These are phyloP conservation scores for Oscheius sp. DNA, from an alignment of 2,888 invertebrate species.

Conservation along the genomic window DNA sequence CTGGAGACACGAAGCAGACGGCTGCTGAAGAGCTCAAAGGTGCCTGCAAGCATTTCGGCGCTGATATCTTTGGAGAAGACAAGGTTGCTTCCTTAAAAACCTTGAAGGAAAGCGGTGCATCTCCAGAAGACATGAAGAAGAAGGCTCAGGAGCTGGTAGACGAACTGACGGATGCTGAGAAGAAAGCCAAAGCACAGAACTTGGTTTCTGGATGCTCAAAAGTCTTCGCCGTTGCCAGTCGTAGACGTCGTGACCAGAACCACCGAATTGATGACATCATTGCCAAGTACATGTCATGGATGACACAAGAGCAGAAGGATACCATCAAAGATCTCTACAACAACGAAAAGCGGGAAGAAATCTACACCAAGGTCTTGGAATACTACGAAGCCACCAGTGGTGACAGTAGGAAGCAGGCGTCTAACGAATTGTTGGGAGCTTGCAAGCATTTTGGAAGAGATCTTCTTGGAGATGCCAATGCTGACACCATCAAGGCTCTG, in stretches of 20 bases:
- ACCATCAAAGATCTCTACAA: constrained; percentile 34
- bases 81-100: constrained; percentile 50
- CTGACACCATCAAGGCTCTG: constrained; percentile 49
- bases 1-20: constrained; percentile 36
- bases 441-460: constrained; percentile 49
- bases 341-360: constrained; percentile 28
- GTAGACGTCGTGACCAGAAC: constrained; percentile 50
- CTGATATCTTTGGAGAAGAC: constrained; percentile 55
- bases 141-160: constrained; percentile 41
- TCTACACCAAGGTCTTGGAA: constrained; percentile 41
- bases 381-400: constrained; percentile 39
- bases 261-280: constrained; percentile 3
- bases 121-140: constrained; percentile 40
- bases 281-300: constrained; percentile 39
- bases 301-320: constrained; percentile 39
- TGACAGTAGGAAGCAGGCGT: constrained; percentile 36
- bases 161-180: constrained; percentile 47
- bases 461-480: constrained; percentile 54
- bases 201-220: constrained; percentile 47
- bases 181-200: constrained; percentile 52
- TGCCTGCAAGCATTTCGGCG: constrained; percentile 51
- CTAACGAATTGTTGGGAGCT: constrained; percentile 38
- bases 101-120: constrained; percentile 58
- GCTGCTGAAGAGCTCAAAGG: constrained; percentile 41
- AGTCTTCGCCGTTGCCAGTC: constrained; percentile 35